Conservation (phyloP, 2,797 vertebrate genomes). For the Enteromius argenteus region DNA sequence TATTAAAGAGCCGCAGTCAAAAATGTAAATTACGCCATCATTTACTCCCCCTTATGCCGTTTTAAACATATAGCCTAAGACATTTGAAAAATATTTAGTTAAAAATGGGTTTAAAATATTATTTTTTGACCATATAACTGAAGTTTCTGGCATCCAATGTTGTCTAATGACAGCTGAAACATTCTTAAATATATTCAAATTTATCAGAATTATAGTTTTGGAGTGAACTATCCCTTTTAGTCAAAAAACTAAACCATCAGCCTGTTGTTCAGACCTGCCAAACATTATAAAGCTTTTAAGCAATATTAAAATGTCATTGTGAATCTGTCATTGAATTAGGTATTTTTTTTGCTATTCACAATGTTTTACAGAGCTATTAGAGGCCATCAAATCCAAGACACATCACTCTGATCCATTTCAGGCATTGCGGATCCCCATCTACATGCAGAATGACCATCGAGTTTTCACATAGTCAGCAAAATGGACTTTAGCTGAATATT, state of each 20-base stretch:
- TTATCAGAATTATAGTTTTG: no score
- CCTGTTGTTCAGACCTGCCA: background rate
- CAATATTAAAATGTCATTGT: background rate
- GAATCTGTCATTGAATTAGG: background rate
- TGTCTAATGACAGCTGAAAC: background rate
- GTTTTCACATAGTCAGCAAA: slow-evolving; percentile 37
- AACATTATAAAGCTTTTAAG: slow-evolving; percentile 5
- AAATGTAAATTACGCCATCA: background rate
- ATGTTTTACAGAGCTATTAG: slow-evolving; percentile 8
- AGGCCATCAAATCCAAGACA: slow-evolving; percentile 28
- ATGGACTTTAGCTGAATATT: slow-evolving; percentile 46
- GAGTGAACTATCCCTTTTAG: background rate
- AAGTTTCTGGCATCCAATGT: background rate
- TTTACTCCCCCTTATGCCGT: background rate
- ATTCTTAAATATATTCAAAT: background rate
- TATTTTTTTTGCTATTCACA: background rate
- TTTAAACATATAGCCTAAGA: background rate
- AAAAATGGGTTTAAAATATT: background rate
- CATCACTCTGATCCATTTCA: background rate
- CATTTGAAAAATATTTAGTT: background rate
- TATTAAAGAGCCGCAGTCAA: background rate
- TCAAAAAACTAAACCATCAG: background rate
- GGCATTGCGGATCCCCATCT: background rate
- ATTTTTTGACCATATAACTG: background rate
- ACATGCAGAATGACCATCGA: background rate